phyloP scores from a whole-genome alignment of 1,140 invertebrate species.

The Glomeris maerens region DNA sequence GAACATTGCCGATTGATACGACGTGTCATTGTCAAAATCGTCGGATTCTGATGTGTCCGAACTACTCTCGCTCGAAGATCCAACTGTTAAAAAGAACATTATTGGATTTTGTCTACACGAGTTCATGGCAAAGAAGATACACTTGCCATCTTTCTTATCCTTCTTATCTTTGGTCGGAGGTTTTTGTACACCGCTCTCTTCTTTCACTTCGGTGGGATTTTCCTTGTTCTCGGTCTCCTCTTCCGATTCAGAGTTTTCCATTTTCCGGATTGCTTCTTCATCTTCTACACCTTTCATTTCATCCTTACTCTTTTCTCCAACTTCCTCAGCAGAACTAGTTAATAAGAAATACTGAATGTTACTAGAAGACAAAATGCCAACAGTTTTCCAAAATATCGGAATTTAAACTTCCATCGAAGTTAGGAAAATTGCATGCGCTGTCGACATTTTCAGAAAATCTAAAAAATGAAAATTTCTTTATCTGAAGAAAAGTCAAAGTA shows the following conservation, averaged over 20 bases:
- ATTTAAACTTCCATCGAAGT: no score
- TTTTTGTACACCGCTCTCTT: slow-evolving; percentile 17
- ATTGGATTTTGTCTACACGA: neutral
- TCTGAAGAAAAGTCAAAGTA: neutral
- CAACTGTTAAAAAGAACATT: slow-evolving; percentile 11
- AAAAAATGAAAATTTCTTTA: neutral
- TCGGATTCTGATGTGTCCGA: slow-evolving; percentile 57
- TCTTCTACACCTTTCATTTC: slow-evolving; percentile 63
- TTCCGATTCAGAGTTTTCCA: slow-evolving; percentile 78
- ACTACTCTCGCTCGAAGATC: slow-evolving; percentile 43
- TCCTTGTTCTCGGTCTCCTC: slow-evolving; percentile 57
- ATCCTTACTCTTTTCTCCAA: slow-evolving; percentile 46
- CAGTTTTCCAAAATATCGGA: no score
- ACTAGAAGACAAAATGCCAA: no score
- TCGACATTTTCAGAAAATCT: no score
- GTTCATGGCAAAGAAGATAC: neutral
- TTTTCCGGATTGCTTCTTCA: slow-evolving; percentile 71
- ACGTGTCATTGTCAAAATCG: slow-evolving; percentile 34
- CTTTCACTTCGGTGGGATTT: slow-evolving; percentile 27
- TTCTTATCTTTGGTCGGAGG: slow-evolving; percentile 42
- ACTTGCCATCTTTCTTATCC: slow-evolving; percentile 30
- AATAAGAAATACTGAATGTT: neutral
- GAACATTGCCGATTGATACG: slow-evolving; percentile 23
- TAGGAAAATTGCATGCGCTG: slow-evolving; percentile 12
- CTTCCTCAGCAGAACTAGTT: slow-evolving; percentile 44